Evolutionary conservation across 2,888 invertebrate genomes (phyloP).

Genomic region (Ecliptopera silaceata): DNA sequence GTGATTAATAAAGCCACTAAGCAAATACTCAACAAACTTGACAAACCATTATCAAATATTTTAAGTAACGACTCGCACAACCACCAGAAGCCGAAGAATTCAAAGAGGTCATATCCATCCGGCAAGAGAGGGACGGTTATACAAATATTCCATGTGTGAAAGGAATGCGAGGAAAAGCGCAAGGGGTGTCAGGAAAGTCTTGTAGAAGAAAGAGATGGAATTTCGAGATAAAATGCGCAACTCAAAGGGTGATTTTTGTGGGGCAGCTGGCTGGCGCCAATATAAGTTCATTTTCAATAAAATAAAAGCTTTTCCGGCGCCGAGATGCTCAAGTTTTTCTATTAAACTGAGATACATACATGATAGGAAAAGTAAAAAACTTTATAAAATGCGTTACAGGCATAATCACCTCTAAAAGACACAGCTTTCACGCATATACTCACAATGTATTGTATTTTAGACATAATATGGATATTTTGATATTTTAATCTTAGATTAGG

Average conservation of each 20-base stretch:
- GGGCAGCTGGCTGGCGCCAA: slow-evolving; percentile 51
- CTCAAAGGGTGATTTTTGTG: slow-evolving; percentile 48
- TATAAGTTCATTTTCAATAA: slow-evolving; percentile 60
- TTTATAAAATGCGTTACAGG: slow-evolving; percentile 1
- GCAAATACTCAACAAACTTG: slow-evolving; percentile 32
- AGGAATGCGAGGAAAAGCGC: slow-evolving; percentile 34
- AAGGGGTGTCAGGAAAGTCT: slow-evolving; percentile 25
- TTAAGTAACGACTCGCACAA: slow-evolving; percentile 31
- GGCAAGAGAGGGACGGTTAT: slow-evolving; percentile 32
- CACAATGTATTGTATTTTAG: no score
- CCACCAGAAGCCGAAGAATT: slow-evolving; percentile 35
- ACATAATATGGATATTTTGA: no score
- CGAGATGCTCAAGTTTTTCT: slow-evolving; percentile 11
- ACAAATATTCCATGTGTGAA: slow-evolving; percentile 31
- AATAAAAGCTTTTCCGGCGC: slow-evolving; percentile 48
- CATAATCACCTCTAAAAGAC: neutral
- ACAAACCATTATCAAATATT: slow-evolving; percentile 41
- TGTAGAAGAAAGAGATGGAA: slow-evolving; percentile 40
- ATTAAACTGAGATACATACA: slow-evolving; percentile 5
- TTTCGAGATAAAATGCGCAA: slow-evolving; percentile 42
- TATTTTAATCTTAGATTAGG: no score
- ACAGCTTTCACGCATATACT: neutral
- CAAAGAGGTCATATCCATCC: slow-evolving; percentile 33
- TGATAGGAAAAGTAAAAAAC: slow-evolving; percentile 3
- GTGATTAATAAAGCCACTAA: no score